Conservation (phyloP, 2,113 vertebrate species). For the Myanophis thanlyinensis region DNA sequence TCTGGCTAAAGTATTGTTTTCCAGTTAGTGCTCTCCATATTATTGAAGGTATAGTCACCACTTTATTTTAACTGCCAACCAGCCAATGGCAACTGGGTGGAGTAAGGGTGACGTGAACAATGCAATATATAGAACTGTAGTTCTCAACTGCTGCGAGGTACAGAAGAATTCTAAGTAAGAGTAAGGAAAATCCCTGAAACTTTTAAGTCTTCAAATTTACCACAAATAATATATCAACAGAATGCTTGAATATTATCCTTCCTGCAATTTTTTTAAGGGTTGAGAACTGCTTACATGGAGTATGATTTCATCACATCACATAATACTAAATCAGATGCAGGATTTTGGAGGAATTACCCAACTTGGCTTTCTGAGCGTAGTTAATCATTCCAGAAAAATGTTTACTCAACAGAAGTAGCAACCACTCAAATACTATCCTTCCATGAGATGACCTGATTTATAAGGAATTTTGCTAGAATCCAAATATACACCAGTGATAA, state of each 20-base stretch:
- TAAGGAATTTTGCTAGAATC: not conserved
- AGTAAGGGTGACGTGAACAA: not conserved
- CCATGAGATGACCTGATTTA: not conserved
- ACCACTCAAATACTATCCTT: not conserved
- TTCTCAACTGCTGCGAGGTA: not conserved
- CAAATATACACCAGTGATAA: not conserved
- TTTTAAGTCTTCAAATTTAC: not conserved
- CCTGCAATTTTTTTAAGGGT: not conserved
- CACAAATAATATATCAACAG: not conserved
- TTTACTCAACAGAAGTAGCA: not conserved
- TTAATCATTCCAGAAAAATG: not conserved
- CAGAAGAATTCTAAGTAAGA: not conserved
- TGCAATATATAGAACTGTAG: not conserved
- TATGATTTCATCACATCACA: not conserved
- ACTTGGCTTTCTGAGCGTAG: not conserved
- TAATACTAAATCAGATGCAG: not conserved
- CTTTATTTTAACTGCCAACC: not conserved
- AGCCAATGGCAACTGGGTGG: not conserved
- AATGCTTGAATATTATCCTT: not conserved
- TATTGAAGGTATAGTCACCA: not conserved
- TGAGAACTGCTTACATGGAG: not conserved
- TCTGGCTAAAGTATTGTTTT: not conserved
- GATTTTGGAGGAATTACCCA: not conserved
- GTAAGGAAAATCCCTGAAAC: not conserved
- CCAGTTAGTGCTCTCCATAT: not conserved